Conservation (phyloP, 1,140 invertebrate genomes). For the Himalopsyche phryganea region DNA sequence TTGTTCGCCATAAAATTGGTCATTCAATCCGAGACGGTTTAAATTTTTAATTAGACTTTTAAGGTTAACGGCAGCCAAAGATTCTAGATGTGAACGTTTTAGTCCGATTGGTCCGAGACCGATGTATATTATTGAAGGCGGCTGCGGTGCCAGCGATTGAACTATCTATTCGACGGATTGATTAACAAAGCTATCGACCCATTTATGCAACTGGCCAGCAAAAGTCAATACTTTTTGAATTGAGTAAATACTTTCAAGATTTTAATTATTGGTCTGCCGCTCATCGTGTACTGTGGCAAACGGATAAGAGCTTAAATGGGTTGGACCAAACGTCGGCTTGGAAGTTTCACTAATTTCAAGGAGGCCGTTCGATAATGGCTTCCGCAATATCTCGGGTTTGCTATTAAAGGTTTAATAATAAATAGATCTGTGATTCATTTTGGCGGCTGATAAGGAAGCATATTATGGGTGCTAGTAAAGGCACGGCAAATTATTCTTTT, state of each 20-base stretch:
- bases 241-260: no score
- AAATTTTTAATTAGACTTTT: not conserved
- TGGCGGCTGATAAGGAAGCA: slow-evolving; percentile 19
- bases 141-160: no score
- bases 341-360: not conserved
- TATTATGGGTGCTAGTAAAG: slow-evolving; percentile 22
- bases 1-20: not conserved
- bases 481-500: slow-evolving; percentile 19
- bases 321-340: not conserved
- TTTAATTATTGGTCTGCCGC: no score
- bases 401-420: slow-evolving; percentile 5
- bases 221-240: no score
- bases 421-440: slow-evolving; percentile 34
- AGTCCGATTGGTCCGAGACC: no score
- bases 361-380: not conserved
- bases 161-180: no score
- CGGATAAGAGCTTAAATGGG: no score
- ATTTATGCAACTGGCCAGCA: no score
- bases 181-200: no score
- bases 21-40: not conserved
- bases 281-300: no score
- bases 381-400: slow-evolving; percentile 4
- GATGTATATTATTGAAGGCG: no score
- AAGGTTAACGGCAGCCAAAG: slow-evolving; percentile 1
- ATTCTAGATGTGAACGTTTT: not conserved